Evolutionary conservation across 2,113 vertebrate species (phyloP).

Genomic region (Promerops cafer): DNA sequence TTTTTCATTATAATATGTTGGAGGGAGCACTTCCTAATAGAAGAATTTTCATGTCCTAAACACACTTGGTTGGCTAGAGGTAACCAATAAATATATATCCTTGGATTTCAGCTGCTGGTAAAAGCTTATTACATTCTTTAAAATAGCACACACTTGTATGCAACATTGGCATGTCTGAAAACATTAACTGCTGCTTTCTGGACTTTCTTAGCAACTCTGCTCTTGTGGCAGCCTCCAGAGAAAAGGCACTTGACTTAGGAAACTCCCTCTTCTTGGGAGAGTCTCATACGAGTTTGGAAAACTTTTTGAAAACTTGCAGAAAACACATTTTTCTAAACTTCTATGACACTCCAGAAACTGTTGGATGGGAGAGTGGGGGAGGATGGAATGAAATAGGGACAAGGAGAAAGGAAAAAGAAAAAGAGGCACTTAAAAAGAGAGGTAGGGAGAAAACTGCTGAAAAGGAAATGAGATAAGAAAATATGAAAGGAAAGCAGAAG

Average conservation of each 20-base stretch:
- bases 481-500: slow-evolving; percentile 13
- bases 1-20: background rate
- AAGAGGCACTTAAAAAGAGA: slow-evolving; percentile 7
- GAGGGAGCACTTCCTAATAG: background rate
- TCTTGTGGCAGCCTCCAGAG: background rate
- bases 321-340: background rate
- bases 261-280: background rate
- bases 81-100: background rate
- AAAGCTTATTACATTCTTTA: background rate
- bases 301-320: background rate
- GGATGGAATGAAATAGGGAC: background rate
- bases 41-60: background rate
- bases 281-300: background rate
- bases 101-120: background rate
- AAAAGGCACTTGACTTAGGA: background rate
- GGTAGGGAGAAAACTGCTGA: background rate
- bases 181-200: background rate
- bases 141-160: background rate
- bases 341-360: background rate
- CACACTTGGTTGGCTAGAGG: background rate
- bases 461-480: slow-evolving; percentile 39
- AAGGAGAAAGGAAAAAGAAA: background rate
- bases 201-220: background rate
- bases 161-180: background rate
- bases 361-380: background rate